phyloP scores from a whole-genome alignment of 2,797 vertebrate species.

The Chanos chanos region DNA sequence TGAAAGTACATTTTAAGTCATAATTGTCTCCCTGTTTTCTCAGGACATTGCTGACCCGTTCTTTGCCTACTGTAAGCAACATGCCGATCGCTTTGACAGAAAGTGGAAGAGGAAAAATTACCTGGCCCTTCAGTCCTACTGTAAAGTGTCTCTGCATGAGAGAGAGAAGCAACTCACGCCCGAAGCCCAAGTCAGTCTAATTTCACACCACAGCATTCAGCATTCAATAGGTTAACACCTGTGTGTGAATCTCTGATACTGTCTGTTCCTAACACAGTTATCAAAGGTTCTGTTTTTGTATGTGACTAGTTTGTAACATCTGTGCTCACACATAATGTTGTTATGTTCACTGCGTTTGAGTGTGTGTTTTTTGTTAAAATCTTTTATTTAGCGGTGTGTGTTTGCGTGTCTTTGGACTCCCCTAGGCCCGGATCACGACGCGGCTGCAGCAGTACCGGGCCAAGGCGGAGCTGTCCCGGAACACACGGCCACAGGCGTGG shows the following conservation, averaged over 20 bases:
- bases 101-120: conserved; percentile 99
- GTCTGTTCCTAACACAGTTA: neutral
- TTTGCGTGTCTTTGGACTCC: conserved; percentile 65
- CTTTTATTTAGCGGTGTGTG: neutral
- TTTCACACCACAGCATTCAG: neutral
- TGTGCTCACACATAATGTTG: neutral
- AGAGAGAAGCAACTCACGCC: conserved; percentile 92
- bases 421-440: conserved; percentile 89
- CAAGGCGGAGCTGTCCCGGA: conserved; percentile 91
- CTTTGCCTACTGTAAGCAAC: conserved; percentile 99
- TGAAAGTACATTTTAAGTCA: too few relatives aligned
- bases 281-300: too few relatives aligned
- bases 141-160: conserved; percentile 94
- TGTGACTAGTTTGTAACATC: neutral
- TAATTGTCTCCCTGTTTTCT: conserved; percentile 34
- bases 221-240: neutral
- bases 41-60: conserved; percentile 99
- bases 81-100: conserved; percentile 97
- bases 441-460: conserved; percentile 94
- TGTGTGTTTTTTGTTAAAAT: neutral
- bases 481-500: conserved; percentile 95
- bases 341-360: neutral
- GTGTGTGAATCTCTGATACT: neutral
- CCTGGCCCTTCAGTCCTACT: conserved; percentile 94
- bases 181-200: conserved; percentile 85